Conservation (phyloP, 2,888 invertebrate genomes). For the Ametastegia equiseti region DNA sequence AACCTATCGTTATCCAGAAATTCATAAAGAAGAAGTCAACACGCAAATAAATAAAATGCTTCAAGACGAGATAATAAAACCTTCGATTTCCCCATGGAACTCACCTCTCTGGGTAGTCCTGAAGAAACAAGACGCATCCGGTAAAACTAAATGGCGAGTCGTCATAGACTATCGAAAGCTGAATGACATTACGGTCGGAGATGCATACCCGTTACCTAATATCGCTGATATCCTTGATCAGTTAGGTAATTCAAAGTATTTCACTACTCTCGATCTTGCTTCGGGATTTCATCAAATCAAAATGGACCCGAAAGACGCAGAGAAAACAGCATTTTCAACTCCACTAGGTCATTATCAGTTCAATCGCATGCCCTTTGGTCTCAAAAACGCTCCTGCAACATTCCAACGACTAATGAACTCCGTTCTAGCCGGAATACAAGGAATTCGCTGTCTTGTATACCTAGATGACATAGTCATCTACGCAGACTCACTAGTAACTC, state of each 20-base stretch:
- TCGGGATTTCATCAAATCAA: constrained; percentile 67
- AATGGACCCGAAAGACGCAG: constrained; percentile 54
- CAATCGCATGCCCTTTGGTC: constrained; percentile 58
- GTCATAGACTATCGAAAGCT: constrained; percentile 52
- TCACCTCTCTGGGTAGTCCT: constrained; percentile 52
- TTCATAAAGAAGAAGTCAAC: constrained; percentile 23
- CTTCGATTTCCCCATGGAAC: constrained; percentile 36
- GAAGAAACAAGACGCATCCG: constrained; percentile 49
- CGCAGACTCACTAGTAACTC: constrained; percentile 58
- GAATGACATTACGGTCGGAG: constrained; percentile 50
- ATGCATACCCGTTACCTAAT: constrained; percentile 53
- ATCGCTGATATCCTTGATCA: constrained; percentile 60
- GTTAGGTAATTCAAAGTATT: constrained; percentile 61
- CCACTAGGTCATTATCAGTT: constrained; percentile 60
- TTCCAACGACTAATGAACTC: constrained; percentile 66
- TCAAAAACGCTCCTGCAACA: constrained; percentile 61
- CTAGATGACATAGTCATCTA: constrained; percentile 70
- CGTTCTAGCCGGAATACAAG: constrained; percentile 61
- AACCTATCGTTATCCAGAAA: constrained; percentile 27
- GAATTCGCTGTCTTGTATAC: constrained; percentile 65
- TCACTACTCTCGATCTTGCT: constrained; percentile 62
- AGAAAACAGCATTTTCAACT: constrained; percentile 61
- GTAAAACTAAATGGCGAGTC: constrained; percentile 45
- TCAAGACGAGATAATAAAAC: constrained; percentile 38
- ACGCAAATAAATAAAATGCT: constrained; percentile 26